Evolutionary conservation across 2,113 vertebrate species (phyloP).

Genomic region (Tinamus guttatus): DNA sequence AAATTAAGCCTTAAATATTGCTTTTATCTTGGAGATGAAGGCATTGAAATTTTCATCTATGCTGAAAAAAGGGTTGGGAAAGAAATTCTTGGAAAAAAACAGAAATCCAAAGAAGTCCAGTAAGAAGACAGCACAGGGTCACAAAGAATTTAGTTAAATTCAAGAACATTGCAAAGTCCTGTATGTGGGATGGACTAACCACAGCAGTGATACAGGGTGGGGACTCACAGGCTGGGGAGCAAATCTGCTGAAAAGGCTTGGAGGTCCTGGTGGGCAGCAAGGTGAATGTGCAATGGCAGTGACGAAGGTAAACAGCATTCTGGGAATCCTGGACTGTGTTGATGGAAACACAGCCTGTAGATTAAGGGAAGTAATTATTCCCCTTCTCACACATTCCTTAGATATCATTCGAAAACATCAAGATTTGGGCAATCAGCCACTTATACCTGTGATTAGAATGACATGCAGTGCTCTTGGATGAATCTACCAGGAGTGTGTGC

Average conservation of each 20-base stretch:
- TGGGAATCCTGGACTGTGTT: background rate
- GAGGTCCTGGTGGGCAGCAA: background rate
- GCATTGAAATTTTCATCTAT: background rate
- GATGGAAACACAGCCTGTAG: background rate
- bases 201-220: background rate
- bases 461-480: background rate
- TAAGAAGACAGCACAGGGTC: background rate
- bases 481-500: background rate
- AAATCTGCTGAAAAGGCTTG: background rate
- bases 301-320: background rate
- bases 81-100: background rate
- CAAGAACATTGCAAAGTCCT: background rate
- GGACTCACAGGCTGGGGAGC: accelerated
- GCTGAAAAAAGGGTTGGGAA: background rate
- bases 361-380: background rate
- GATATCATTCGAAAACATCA: background rate
- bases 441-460: background rate
- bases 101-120: background rate
- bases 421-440: background rate
- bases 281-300: background rate
- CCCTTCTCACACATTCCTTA: background rate
- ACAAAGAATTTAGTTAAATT: background rate
- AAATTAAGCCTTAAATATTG: background rate
- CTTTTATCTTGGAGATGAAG: background rate
- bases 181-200: background rate